Base-by-base conservation (phyloP, 2,113 vertebrate species). In the Triplophysa rosa region DNA sequence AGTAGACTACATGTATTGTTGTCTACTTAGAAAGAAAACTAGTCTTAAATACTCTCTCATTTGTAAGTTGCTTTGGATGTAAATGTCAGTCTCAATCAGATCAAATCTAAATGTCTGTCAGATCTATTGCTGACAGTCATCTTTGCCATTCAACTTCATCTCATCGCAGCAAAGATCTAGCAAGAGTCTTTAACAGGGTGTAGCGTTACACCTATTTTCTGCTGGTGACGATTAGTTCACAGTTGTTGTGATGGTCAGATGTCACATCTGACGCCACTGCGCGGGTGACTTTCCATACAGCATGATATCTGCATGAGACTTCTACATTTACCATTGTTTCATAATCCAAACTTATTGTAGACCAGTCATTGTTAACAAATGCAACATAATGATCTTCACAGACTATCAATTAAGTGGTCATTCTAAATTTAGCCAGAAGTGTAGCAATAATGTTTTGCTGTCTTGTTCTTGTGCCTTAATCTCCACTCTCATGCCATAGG, bases 131-230 rank as follows among this genome's bases (percentile, higher is more conserved):
- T 76, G 62, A 29, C 12, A 77, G 74, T 10, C 45, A 49, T 29
- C 61, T 65, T 76, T 76, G 12, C 59, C 19, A 45, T 68, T 11
- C 17, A 77, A 64, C 67, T 80, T 78, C 82, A 85, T 64, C 83
- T 74, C 77, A 81, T 67, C 85, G 80, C 73, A 78, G 77, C 79
- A 85, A 75, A 83, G 79, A 67, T 74, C 77, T 70, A 58, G 67
- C 74, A 78, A 71, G 49, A 42, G 17, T 67, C 59, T 83, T 81
- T 64, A 61, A 65, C 69, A 64, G 23, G 83, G 90, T 89, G 84
- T 92, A 86, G 79, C 65, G 79, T 92, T 91, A 84, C 89, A 84
- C 87, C 90, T 94, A 92, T 92, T 93, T 93, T 92, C 87, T 90
- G 85, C 84, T 84, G 54, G 83, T 86, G 90, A 88, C 88, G 89